Base-by-base conservation (phyloP, 1,140 invertebrate species). In the Acromyrmex echinatior region DNA sequence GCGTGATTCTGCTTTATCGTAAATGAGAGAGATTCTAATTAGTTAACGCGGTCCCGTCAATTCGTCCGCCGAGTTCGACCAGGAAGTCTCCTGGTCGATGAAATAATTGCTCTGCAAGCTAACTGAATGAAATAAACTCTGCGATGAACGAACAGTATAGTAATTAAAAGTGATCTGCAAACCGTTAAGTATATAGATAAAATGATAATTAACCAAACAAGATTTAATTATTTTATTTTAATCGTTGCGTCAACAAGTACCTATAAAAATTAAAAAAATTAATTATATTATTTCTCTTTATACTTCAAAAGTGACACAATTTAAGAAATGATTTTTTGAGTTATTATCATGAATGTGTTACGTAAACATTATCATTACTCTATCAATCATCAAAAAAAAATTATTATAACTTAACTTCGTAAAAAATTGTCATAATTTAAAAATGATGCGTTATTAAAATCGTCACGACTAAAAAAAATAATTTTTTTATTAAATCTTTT, bases 21-120 rank as follows among this genome's bases (percentile, higher is more conserved):
- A 25, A 74, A 76, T 35, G 25, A 70, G 80, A 51, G 58, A 60
- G 70, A 84, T 76, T 84, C 56, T 62, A 84, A 76, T 76, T 62
- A 51, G n/a, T 68, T 49, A 51, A 62, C 18, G 39, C 68, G 39
- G 25, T 35, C 58, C 39, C 68, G 31, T 84, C 80, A 62, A 62
- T 74, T 39, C 39, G 70, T n/a, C 79, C 31, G 51, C 56, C 21
- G 51, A 21, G 49, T 84, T 76, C 28, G 70, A 73, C n/a, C 45
- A 31, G 68, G 68, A 82, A 82, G 68, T 74, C 39, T 16, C 56
- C 49, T 16, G 21, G 80, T 16, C 53, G 80, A 82, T 82, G 56
- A 82, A 74, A 82, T 76, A 62, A 84, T 74, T 63, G 56, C 56
- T 5, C 25, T 25, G 56, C 18, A 51, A 84, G 63, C 56, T 18